phyloP scores from a whole-genome alignment of 2,113 vertebrate species.

The Morone chrysops region DNA sequence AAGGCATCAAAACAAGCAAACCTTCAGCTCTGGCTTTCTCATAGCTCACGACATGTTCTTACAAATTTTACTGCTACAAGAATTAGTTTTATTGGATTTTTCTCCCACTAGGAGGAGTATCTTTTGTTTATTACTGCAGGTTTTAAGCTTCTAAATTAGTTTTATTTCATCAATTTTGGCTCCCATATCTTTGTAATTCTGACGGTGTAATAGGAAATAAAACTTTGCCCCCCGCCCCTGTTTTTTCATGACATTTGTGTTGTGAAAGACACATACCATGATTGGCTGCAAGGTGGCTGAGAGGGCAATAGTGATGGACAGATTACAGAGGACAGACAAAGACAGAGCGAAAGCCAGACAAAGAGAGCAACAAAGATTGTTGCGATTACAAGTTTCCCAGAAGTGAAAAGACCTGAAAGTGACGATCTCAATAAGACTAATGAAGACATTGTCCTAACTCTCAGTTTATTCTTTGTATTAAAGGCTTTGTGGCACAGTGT shows the following conservation, averaged over 20 bases:
- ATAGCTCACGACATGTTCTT: conserved; percentile 22
- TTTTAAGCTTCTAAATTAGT: conserved; percentile 24
- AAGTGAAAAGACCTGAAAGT: conserved; percentile 31
- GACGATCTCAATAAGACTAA: conserved; percentile 32
- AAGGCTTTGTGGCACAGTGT: conserved; percentile 32
- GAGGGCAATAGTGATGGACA: conserved; percentile 51
- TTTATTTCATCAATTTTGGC: conserved; percentile 19
- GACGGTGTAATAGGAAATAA: conserved; percentile 2
- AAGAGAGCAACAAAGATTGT: conserved; percentile 40
- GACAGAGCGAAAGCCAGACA: conserved; percentile 15
- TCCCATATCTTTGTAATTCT: conserved; percentile 19
- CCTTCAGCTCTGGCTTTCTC: conserved; percentile 13
- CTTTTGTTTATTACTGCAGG: conserved; percentile 44
- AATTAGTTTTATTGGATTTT: conserved; percentile 53
- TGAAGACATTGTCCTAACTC: conserved; percentile 47
- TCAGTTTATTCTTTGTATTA: conserved; percentile 46
- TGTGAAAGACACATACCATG: conserved; percentile 53
- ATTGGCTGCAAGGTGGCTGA: conserved; percentile 54
- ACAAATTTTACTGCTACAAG: conserved; percentile 18
- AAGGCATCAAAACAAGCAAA: conserved; percentile 17
- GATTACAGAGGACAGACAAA: conserved; percentile 56
- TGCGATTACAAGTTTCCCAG: conserved; percentile 49
- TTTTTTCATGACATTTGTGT: conserved; percentile 47
- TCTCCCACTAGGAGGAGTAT: conserved; percentile 1
- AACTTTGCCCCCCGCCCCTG: not conserved